Evolutionary conservation across 2,113 vertebrate species (phyloP).

Genomic region (Calidris pugnax): DNA sequence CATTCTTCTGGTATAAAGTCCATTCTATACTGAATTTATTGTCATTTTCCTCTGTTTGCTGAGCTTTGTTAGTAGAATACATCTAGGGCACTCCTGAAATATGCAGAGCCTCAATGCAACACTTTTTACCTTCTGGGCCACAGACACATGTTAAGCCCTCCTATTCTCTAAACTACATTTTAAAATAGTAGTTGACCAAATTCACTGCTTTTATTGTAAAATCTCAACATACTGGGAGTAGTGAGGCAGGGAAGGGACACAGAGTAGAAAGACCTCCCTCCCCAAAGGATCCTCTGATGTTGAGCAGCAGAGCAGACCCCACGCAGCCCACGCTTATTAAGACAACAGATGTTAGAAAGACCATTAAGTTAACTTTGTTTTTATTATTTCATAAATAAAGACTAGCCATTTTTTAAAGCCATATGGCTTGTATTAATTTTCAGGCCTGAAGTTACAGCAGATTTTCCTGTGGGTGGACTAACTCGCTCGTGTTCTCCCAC

Average conservation of each 20-base stretch:
- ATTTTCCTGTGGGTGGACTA: slow-evolving; percentile 32
- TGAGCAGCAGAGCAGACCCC: not conserved
- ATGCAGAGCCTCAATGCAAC: not conserved
- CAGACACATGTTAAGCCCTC: rapidly evolving
- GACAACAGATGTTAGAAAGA: not conserved
- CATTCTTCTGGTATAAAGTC: not conserved
- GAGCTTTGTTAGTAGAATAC: not conserved
- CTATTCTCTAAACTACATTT: not conserved
- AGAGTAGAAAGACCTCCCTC: not conserved
- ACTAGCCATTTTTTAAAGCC: slow-evolving; percentile 19
- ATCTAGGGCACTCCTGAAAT: not conserved
- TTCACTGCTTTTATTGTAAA: not conserved
- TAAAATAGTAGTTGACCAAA: not conserved
- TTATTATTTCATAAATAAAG: slow-evolving; percentile 20
- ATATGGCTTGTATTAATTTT: not conserved
- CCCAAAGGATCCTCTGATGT: not conserved
- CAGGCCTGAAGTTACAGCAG: not conserved
- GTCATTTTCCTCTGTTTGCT: not conserved
- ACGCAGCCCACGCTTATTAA: not conserved
- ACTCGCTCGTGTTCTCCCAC: not conserved
- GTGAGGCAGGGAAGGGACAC: not conserved
- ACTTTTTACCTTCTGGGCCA: not conserved
- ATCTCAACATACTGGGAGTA: not conserved
- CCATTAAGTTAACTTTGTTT: not conserved
- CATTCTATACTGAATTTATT: not conserved